Evolutionary conservation across 1,140 invertebrate genomes (phyloP).

Genomic region (Drosophila tristis): DNA sequence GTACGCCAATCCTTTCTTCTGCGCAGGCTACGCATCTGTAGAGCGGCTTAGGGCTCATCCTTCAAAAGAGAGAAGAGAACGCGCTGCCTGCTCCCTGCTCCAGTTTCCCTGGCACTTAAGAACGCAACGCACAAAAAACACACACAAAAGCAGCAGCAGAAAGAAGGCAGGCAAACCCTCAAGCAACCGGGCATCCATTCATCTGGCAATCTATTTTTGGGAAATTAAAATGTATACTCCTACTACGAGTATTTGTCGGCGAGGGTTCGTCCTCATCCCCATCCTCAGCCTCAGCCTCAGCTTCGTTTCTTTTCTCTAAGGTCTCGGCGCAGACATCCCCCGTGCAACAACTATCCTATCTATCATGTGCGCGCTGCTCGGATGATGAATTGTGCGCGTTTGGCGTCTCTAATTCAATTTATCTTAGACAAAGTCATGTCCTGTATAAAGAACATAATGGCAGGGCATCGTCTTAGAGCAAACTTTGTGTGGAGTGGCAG

Average conservation of each 20-base stretch:
- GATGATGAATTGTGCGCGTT: conserved; percentile 78
- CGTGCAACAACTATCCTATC: conserved; percentile 46
- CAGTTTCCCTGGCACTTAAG: conserved; percentile 55
- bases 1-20: conserved; percentile 64
- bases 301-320: conserved; percentile 53
- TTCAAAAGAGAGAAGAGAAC: conserved; percentile 31
- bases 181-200: conserved; percentile 36
- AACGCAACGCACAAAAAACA: conserved; percentile 7
- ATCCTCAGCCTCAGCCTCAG: conserved; percentile 17
- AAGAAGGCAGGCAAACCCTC: conserved; percentile 23
- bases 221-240: conserved; percentile 81
- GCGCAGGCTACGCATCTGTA: conserved; percentile 66
- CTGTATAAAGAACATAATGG: conserved; percentile 64
- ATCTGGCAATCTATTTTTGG: conserved; percentile 66
- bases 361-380: conserved; percentile 55
- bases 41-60: conserved; percentile 55
- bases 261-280: conserved; percentile 24
- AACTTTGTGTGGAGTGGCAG: conserved; percentile 51
- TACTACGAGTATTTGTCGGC: conserved; percentile 62
- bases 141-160: neutral
- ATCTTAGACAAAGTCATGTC: conserved; percentile 77
- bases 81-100: conserved; percentile 43
- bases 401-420: conserved; percentile 79
- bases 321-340: conserved; percentile 17
- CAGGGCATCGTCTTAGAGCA: conserved; percentile 26